Evolutionary conservation across 2,888 invertebrate genomes (phyloP).

Genomic region (Spodoptera exigua): DNA sequence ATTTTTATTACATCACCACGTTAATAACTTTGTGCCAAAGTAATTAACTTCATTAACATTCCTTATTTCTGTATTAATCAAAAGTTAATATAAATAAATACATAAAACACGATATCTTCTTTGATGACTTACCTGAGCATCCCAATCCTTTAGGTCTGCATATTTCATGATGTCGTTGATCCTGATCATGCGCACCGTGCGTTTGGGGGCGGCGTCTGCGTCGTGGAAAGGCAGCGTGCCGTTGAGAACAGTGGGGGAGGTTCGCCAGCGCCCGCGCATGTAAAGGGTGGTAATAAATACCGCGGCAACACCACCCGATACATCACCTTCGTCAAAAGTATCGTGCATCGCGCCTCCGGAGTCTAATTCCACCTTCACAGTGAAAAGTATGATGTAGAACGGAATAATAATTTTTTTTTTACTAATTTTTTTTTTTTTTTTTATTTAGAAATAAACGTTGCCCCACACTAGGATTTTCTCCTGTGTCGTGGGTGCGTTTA

Average conservation of each 20-base stretch:
- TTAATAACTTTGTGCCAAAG: too few relatives aligned
- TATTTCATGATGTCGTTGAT: constrained; percentile 83
- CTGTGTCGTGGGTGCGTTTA: too few relatives aligned
- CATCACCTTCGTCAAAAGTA: constrained; percentile 81
- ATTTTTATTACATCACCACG: constrained; percentile 3
- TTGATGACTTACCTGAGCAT: constrained; percentile 75
- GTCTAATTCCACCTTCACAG: constrained; percentile 74
- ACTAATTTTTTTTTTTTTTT: too few relatives aligned
- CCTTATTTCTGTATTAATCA: background rate
- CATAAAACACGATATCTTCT: constrained; percentile 6
- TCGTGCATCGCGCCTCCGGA: constrained; percentile 79
- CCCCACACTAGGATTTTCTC: too few relatives aligned
- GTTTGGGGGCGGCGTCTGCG: constrained; percentile 59
- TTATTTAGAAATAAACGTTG: too few relatives aligned
- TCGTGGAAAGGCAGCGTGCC: constrained; percentile 75
- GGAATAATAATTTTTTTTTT: too few relatives aligned
- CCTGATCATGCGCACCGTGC: constrained; percentile 78
- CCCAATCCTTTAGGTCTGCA: constrained; percentile 74
- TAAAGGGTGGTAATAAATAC: constrained; percentile 76
- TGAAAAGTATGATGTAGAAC: constrained; percentile 1
- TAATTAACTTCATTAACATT: background rate
- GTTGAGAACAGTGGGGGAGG: constrained; percentile 83
- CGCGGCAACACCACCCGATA: constrained; percentile 70
- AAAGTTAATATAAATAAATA: constrained; percentile 23
- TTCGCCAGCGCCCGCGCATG: constrained; percentile 80